These are phyloP conservation scores for Prenolepis imparis DNA, from an alignment of 2,888 invertebrate species.

Conservation along the genomic window DNA sequence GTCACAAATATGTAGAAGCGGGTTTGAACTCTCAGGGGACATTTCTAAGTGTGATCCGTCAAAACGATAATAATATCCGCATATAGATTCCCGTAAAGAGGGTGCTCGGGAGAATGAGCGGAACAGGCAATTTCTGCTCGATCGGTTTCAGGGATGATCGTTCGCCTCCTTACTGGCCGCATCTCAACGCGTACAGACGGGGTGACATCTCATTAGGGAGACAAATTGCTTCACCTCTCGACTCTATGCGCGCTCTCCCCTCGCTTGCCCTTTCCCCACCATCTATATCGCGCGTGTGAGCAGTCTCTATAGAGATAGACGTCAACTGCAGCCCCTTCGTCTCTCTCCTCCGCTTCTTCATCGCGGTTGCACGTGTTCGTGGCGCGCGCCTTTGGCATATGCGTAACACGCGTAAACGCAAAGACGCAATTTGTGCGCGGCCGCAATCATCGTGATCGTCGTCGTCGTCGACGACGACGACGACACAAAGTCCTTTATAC, in stretches of 20 bases:
- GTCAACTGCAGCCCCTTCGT: conserved; percentile 61
- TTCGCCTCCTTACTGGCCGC: conserved; percentile 74
- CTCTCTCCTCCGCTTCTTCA: conserved; percentile 13
- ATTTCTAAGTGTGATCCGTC: conserved; percentile 35
- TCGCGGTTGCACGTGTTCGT: conserved; percentile 29
- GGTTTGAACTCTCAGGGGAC: conserved; percentile 19
- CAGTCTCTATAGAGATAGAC: conserved; percentile 75
- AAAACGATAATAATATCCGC: conserved; percentile 54
- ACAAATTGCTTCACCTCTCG: conserved; percentile 85
- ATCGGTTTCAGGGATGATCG: conserved; percentile 73
- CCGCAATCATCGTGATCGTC: conserved; percentile 33
- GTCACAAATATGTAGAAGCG: not conserved
- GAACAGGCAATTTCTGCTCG: conserved; percentile 73
- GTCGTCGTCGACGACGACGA: conserved; percentile 21
- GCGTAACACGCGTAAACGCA: conserved; percentile 65
- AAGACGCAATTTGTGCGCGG: conserved; percentile 40
- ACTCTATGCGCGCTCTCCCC: conserved; percentile 63
- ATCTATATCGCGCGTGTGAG: conserved; percentile 52
- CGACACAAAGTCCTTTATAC: conserved; percentile 55
- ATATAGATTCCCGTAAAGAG: conserved; percentile 40
- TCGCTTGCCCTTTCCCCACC: conserved; percentile 14
- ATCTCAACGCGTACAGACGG: conserved; percentile 77
- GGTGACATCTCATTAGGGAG: conserved; percentile 86
- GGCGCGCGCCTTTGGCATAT: conserved; percentile 60
- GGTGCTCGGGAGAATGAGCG: conserved; percentile 53